phyloP scores from a whole-genome alignment of 2,797 vertebrate genomes.

The Mergus octosetaceus region DNA sequence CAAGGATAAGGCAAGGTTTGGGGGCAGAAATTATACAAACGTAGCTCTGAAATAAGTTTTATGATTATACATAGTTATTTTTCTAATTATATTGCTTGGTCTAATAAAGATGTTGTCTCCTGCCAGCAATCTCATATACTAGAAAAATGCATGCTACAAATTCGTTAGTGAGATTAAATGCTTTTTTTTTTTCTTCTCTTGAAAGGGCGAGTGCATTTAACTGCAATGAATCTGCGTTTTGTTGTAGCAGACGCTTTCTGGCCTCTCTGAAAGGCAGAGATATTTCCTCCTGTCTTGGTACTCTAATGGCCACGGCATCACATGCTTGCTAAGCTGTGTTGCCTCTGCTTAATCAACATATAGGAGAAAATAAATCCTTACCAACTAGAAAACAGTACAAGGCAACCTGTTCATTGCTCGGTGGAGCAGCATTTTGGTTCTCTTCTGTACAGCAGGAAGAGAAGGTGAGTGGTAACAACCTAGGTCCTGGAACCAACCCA shows the following conservation, averaged over 20 bases:
- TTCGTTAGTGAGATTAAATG: constrained; percentile 30
- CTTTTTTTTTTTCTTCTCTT: background rate
- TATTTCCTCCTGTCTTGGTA: background rate
- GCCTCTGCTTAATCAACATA: background rate
- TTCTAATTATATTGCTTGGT: constrained; percentile 4
- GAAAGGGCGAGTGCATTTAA: constrained; percentile 27
- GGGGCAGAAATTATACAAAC: background rate
- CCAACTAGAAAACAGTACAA: background rate
- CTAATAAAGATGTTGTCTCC: background rate
- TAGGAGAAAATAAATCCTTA: constrained; percentile 18
- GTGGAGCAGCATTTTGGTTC: background rate
- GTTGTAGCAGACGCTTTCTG: constrained; percentile 6
- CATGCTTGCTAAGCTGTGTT: constrained; percentile 42
- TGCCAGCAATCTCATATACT: background rate
- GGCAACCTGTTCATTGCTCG: background rate
- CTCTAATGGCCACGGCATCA: background rate
- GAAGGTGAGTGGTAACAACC: background rate
- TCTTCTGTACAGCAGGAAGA: no score
- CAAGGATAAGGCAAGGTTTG: background rate
- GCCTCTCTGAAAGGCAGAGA: constrained; percentile 2
- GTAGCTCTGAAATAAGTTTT: background rate
- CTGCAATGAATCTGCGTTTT: background rate
- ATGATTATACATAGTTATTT: background rate
- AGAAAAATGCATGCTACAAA: background rate
- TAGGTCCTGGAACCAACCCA: background rate